Base-by-base conservation (phyloP, 2,113 vertebrate species). In the Lamprotornis superbus region DNA sequence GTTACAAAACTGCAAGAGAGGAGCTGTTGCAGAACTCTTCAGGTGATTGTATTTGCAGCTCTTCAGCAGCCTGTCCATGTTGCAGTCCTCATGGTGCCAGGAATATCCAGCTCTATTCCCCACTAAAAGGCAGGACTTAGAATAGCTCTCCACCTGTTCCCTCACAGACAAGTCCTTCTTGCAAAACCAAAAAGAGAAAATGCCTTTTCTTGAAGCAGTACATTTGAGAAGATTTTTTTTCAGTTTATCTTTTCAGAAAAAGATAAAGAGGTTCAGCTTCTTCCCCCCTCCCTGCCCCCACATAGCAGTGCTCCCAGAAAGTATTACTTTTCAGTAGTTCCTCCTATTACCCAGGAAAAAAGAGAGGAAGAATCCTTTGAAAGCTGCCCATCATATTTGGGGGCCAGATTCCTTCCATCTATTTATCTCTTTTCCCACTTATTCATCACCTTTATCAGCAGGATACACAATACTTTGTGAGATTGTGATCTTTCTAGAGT, bases 221-320 rank as follows among this genome's bases (percentile, higher is more conserved):
- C 9, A 12, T 64, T 82, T 71, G 27, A 67, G 42, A 76, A 30
- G 17, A 11, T 4, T 8, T 39, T 44, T 44, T 61, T 67, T 3
- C 44, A 40, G 28, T 71, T 68, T 59, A 49, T 55, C 14, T 89
- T 73, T 71, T 47, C 10, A 35, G 31, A 44, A 71, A 77, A 90
- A 37, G 9, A 16, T 35, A 27, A 74, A 81, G 15, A 59, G 11
- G 25, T 25, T 47, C 49, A 57, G 5, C 7, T 53, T 11, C 20
- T 42, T 8, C 18, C 9, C 20, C 2, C 7, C 7, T 5, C 11
- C 4, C 5, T 10, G 7, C 2, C 6, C 7, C 7, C 23, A 7
- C 10, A 35, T 2, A 68, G 16, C 13, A 71, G 35, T 57, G 39
- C 39, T 86, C 8, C 10, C 25, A 68, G 31, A 70, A 86, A 80